Base-by-base conservation (phyloP, 2,888 invertebrate genomes). In the Synergus itoensis region DNA sequence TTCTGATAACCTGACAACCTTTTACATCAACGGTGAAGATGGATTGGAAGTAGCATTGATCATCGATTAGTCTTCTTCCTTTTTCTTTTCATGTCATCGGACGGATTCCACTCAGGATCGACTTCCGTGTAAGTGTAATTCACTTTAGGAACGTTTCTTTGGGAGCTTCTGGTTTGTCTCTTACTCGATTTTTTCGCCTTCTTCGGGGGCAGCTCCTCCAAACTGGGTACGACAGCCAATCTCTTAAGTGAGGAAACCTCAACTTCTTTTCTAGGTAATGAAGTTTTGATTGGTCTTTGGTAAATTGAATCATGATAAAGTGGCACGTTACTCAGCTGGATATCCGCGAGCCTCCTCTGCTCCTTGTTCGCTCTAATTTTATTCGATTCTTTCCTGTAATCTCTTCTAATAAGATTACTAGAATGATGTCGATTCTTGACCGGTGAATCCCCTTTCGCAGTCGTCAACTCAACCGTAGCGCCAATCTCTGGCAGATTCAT, bases 11-110 rank as follows among this genome's bases (percentile, higher is more conserved):
- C 53, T 77, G 75, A 21, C 36, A 36, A 36, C 14, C 48, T 53
- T 63, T 76, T 67, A 80, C 78, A 79, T 77, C 77, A 84, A 77
- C 77, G 77, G 48, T 73, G 73, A 73, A 73, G 48, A 5, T 73
- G n/a, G n/a, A 73, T 48, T 4, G 73, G 73, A 73, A 82, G 76
- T 62, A 83, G 77, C 62, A 81, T 81, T 62, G 83, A 90, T 91
- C 90, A 92, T 91, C 91, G 91, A 86, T 83, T 87, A 81, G 84
- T 88, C 82, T 86, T 90, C 81, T 87, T 92, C 43, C 90, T 89
- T 36, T 45, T 73, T n/a, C 73, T 28, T 73, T 73, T 73, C n/a
- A 85, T 85, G 80, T 87, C 87, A 84, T 85, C 88, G 86, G 89
- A 89, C 85, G 89, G 88, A 87, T 89, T 89, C 86, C 89, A 90